A percentile compares a stretch with the other conserved stretches of the same genome.
Conservation (phyloP, 2,113 vertebrate species). For the Rhabdomys dilectus region DNA sequence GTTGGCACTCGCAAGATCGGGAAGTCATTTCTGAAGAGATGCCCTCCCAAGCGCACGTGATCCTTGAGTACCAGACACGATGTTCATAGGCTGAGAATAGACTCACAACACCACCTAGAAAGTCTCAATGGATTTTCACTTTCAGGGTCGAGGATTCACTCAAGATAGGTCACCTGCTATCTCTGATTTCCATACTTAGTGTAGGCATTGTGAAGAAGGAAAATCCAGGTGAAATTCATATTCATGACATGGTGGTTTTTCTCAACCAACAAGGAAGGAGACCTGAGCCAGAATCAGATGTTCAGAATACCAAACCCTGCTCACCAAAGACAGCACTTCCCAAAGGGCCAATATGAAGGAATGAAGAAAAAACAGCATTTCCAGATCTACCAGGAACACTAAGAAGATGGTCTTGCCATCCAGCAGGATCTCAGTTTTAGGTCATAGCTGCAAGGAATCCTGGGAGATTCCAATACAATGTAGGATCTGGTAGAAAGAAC, state of each 20-base stretch:
- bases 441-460: not conserved
- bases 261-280: not conserved
- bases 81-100: not conserved
- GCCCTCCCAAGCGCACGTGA: not conserved
- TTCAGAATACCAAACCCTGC: not conserved
- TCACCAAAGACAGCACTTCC: not conserved
- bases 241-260: not conserved
- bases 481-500: not conserved
- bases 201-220: not conserved
- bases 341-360: not conserved
- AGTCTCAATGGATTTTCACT: not conserved
- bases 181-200: not conserved
- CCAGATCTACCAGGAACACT: not conserved
- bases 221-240: slow-evolving; percentile 2
- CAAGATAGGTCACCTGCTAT: not conserved
- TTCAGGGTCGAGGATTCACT: not conserved
- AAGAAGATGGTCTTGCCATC: not conserved
- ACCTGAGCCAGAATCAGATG: not conserved
- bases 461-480: not conserved
- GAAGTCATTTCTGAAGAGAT: not conserved
- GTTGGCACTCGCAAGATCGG: not conserved
- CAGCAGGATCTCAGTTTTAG: not conserved
- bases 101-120: not conserved
- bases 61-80: not conserved
- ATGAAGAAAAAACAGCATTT: not conserved